Evolutionary conservation across 2,888 invertebrate genomes (phyloP), one percentile per base, ranked within the genome.

Genomic region (Dascillus cervinus): DNA sequence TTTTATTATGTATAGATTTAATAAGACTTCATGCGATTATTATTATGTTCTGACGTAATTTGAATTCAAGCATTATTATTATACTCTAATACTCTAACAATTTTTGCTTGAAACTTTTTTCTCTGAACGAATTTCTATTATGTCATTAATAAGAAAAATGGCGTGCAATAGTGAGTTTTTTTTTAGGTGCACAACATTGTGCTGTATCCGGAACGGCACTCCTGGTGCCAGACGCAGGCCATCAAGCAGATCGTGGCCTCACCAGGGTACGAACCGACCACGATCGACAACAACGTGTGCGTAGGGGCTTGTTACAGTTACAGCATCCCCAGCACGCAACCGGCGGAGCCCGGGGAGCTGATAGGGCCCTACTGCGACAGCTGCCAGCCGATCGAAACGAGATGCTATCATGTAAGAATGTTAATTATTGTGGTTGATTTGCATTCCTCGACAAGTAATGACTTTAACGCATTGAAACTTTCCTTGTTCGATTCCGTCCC

Each of bases 291-390:
- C 58, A 77, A 77, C 50, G 79, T 80, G 3, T 80, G 80, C 53
- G 79, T 80, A 8, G 80, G 80, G 3, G 76, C 78, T 2, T 80
- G 80, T 54, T 80, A 78, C 60, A 79, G 78, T 43, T 80, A 80
- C 58, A 76, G 76, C 55, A 78, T 79, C 34, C 79, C 79, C 1
- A 72, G 72, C 47, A 78, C 77, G 13, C 71, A 77, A 44, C 79
- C 79, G 1, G 74, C 75, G 11, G 76, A 77, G 38, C 78, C 79
- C 2, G 79, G 77, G 15, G 77, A 78, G 53, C 62, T 71, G 2
- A 70, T 72, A 32, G 66, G 70, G 20, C 78, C 79, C 2, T 80
- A 80, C 51, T 80, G 80, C 53, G 80, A 80, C 56, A 78, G 79
- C 37, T 80, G 79, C 49, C 78, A 79, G 52, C 79, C 79, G 1